Base-by-base conservation (phyloP, 2,113 vertebrate genomes). In the Tyrannus savana region DNA sequence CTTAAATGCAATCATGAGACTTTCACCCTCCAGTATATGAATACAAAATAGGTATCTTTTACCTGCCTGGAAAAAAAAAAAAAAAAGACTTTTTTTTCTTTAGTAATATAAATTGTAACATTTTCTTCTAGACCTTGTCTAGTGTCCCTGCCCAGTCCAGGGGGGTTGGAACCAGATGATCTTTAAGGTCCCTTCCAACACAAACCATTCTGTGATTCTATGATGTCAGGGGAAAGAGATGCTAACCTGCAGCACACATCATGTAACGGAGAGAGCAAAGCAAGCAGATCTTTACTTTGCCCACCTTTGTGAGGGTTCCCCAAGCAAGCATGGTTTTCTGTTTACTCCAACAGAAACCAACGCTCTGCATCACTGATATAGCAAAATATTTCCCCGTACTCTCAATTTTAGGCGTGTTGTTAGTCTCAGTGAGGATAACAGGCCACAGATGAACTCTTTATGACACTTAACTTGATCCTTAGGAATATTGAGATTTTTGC, bases 221-320 rank as follows among this genome's bases (percentile, higher is more conserved):
- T n/a, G 33, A 16, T 30, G 8, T n/a, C 28, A 59, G 28, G 8
- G 42, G 49, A 44, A 76, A 69, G 12, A 74, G 23, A 30, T 10
- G 7, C 4, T 63, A 39, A 79, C 58, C 18, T 67, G 24, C 15
- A 44, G 10, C 17, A 13, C 6, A 4, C n/a, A 12, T 24, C 31
- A 19, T 37, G 4, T 10, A 50, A 42, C 0, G 0, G 23, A 58
- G 46, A 13, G 4, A 67, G 9, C 3, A 58, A 64, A 28, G 7
- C 11, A 59, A 86, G 33, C 9, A 89, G n/a, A 25, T 19, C 18
- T 63, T 30, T 35, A 6, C 8, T 41, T 73, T 52, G 9, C 30
- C 17, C 46, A 58, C 28, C 5, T 15, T 14, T 3, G 5, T 3
- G 0, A 35, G 16, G 3, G 19, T 19, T 76, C 35, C 23, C 30